Base-by-base conservation (phyloP, 2,797 vertebrate species). In the Mormyrus hasselquistii region DNA sequence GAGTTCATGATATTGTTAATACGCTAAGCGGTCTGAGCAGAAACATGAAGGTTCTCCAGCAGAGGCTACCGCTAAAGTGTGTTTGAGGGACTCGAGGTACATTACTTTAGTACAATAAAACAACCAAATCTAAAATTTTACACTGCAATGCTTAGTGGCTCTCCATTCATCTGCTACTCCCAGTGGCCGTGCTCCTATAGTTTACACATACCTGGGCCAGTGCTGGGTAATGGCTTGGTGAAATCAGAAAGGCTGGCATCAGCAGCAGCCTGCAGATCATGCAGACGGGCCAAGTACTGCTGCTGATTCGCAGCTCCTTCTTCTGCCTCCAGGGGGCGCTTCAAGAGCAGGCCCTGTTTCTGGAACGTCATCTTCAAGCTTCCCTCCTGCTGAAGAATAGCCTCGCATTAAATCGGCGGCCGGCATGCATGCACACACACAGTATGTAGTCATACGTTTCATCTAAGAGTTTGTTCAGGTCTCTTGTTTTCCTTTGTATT, bases 331-430 rank as follows among this genome's bases (percentile, higher is more conserved):
- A 98, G 94, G 2, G 97, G 96, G 90, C 98, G 97, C 94, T 99
- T 99, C 91, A 97, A 95, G 91, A 98, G 96, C 92, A 96, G 92
- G 88, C 97, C 98, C 94, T 99, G 98, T 95, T 99, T 99, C 95
- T 99, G 99, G 96, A 99, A 99, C 93, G 98, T 99, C 95, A 99
- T 93, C 95, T 99, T 99, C 93, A 99, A 97, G 93, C 99, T 97
- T 92, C 98, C 97, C 94, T 99, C 99, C 97, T 99, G 96, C 96
- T 97, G 91, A 92, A 94, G 50, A 86, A 41, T 89, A 94, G 89
- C 65, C 19, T 86, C 16, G 44, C 79, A 83, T 89, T 87, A 92
- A 53, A 93, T 86, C 85, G 8, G 96, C 95, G 96, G 90, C 92
- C 94, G 38, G 79, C 94, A 44, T 2, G 2, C 82, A 65, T 7